Percentiles rank a stretch among this genome's conserved stretches.
Conservation (phyloP, 2,113 vertebrate genomes). For the Tringa solitaria region DNA sequence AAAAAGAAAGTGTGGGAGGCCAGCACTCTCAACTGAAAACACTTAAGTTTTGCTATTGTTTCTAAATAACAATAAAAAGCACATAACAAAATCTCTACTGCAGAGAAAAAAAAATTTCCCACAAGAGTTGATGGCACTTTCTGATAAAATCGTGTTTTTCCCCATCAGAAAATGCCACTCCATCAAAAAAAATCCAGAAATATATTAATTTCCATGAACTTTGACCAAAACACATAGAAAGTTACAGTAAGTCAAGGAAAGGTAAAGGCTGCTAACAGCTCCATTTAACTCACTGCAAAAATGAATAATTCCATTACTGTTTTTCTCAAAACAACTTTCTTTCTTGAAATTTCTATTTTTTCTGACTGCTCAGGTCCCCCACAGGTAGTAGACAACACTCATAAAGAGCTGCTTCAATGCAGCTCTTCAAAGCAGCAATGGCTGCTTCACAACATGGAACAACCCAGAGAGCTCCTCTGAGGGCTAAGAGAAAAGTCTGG, state of each 20-base stretch:
- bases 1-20: neutral
- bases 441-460: neutral
- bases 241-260: neutral
- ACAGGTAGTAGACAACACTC: neutral
- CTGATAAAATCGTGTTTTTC: neutral
- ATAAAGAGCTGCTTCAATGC: neutral
- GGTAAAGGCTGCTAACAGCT: neutral
- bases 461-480: neutral
- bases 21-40: neutral
- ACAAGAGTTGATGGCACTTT: neutral
- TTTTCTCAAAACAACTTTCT: neutral
- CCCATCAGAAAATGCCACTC: neutral
- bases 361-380: neutral
- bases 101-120: neutral
- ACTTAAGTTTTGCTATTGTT: neutral
- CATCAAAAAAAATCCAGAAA: neutral
- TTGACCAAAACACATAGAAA: neutral
- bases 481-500: neutral
- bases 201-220: neutral
- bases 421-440: no score
- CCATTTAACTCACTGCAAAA: neutral
- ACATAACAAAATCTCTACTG: neutral
- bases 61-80: conserved; percentile 15
- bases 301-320: neutral
- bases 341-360: neutral